Percentiles rank a stretch among this genome's conserved stretches.
Evolutionary conservation across 2,113 vertebrate genomes (phyloP).

Genomic region (Paedocypris sp.): DNA sequence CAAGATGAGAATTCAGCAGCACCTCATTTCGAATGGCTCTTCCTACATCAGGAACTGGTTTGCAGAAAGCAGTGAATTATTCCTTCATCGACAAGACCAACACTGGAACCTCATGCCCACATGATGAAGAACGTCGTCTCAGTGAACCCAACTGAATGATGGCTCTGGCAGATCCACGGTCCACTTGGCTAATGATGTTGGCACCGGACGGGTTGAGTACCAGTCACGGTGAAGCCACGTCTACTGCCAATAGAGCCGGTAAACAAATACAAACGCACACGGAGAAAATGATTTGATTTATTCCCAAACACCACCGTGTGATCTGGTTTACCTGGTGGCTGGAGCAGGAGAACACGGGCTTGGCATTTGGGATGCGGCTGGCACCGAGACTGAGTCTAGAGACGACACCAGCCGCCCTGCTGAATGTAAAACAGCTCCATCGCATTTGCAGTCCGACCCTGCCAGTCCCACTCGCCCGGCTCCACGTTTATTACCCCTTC

Average conservation of each 20-base stretch:
- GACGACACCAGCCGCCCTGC: not conserved
- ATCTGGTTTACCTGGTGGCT: not conserved
- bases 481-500: not conserved
- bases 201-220: not conserved
- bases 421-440: slow-evolving; percentile 19
- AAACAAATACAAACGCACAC: slow-evolving; percentile 1
- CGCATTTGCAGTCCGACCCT: not conserved
- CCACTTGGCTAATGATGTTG: slow-evolving; percentile 18
- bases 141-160: slow-evolving; percentile 9
- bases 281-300: not conserved
- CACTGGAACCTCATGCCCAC: not conserved
- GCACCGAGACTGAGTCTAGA: slow-evolving; percentile 19
- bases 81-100: not conserved
- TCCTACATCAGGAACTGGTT: too few relatives aligned
- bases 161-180: not conserved
- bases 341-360: not conserved
- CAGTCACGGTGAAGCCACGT: slow-evolving; percentile 7
- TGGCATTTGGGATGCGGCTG: slow-evolving; percentile 20
- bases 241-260: not conserved
- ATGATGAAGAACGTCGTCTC: slow-evolving; percentile 23
- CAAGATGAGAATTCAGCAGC: too few relatives aligned
- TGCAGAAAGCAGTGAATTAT: slow-evolving; percentile 13
- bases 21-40: too few relatives aligned
- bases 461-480: not conserved
- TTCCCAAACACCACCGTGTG: not conserved